Percentiles rank a stretch among this genome's conserved stretches.
phyloP scores from a whole-genome alignment of 2,113 vertebrate species.

The Ictalurus furcatus region DNA sequence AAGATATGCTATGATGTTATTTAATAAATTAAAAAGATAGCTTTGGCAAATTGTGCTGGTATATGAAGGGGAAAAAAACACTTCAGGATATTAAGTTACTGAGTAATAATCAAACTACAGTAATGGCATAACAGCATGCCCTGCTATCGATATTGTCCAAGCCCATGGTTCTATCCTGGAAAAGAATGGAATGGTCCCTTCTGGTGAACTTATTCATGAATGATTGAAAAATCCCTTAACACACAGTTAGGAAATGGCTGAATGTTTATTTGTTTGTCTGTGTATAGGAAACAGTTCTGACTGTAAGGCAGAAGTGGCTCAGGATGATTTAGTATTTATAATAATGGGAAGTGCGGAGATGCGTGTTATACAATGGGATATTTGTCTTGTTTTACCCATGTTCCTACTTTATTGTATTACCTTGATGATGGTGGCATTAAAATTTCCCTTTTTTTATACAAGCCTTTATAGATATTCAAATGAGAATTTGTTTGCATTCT shows the following conservation, averaged over 20 bases:
- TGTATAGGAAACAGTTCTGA: not conserved
- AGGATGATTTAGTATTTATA: no score
- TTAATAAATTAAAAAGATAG: not conserved
- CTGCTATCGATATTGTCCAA: not conserved
- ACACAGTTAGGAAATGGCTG: not conserved
- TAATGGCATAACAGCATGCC: not conserved
- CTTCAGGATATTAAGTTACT: not conserved
- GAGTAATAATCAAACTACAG: not conserved
- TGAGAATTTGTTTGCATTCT: not conserved
- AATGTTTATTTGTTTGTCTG: not conserved
- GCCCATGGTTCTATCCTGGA: not conserved
- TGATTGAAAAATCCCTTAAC: not conserved
- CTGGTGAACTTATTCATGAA: not conserved
- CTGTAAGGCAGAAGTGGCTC: slow-evolving; percentile 1
- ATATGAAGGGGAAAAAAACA: not conserved
- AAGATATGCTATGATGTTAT: not conserved
- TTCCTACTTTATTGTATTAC: not conserved
- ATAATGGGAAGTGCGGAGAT: not conserved
- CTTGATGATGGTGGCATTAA: not conserved
- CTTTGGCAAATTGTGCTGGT: not conserved
- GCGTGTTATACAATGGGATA: not conserved
- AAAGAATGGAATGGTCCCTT: not conserved
- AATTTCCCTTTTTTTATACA: not conserved
- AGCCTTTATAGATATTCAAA: not conserved
- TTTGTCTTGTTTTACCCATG: not conserved